Conservation (phyloP, 2,113 vertebrate species). For the Rousettus leschenaultii region DNA sequence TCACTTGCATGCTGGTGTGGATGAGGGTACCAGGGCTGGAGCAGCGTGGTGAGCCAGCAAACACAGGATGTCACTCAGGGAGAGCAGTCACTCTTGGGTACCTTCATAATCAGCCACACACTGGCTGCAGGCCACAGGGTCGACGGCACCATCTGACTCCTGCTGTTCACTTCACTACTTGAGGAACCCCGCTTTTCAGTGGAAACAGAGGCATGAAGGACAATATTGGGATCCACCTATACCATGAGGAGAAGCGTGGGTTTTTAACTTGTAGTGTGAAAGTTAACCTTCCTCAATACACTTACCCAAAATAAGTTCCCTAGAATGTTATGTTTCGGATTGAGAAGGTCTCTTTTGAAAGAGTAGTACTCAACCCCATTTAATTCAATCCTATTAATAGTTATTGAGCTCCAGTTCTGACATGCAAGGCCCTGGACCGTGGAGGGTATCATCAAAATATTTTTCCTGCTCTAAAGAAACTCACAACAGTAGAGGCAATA, state of each 20-base stretch:
- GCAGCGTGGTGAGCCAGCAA: neutral
- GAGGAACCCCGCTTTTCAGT: constrained; percentile 39
- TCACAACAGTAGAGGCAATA: neutral
- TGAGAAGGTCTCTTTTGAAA: neutral
- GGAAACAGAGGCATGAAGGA: constrained; percentile 64
- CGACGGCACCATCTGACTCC: neutral
- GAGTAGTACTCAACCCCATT: neutral
- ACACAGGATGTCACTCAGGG: neutral
- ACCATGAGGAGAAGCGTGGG: neutral
- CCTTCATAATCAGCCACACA: constrained; percentile 72
- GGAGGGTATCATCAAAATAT: neutral
- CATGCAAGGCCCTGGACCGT: neutral
- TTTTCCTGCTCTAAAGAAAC: neutral
- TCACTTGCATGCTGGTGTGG: neutral
- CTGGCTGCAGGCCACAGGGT: constrained; percentile 58
- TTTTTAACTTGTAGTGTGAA: neutral
- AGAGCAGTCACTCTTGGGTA: neutral
- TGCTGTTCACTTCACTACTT: neutral
- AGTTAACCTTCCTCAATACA: neutral
- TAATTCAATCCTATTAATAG: neutral
- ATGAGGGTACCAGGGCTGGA: neutral
- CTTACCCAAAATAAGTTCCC: neutral
- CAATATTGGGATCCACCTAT: constrained; percentile 64
- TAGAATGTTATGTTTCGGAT: neutral
- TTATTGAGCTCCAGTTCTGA: neutral